Evolutionary conservation across 2,888 invertebrate species (phyloP).

Genomic region (Drosophila paranaensis): DNA sequence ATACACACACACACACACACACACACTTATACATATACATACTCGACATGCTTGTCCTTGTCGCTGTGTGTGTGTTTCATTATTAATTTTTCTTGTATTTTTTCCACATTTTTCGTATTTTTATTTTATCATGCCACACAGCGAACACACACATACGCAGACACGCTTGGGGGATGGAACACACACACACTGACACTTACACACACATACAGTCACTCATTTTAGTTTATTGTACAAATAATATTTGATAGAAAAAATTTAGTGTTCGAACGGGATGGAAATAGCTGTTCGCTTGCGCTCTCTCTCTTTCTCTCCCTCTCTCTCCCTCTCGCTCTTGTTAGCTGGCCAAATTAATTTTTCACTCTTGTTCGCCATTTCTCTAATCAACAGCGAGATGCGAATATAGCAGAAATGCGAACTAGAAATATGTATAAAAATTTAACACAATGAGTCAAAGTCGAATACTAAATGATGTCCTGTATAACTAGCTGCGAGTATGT

Average conservation of each 20-base stretch:
- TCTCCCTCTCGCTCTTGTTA: slow-evolving; percentile 25
- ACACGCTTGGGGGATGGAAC: slow-evolving; percentile 62
- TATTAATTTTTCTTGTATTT: slow-evolving; percentile 79
- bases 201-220: slow-evolving; percentile 47
- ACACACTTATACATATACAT: slow-evolving; percentile 16
- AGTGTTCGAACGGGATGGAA: slow-evolving; percentile 66
- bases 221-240: slow-evolving; percentile 71
- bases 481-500: slow-evolving; percentile 13
- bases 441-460: slow-evolving; percentile 42
- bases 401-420: slow-evolving; percentile 55
- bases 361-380: slow-evolving; percentile 60
- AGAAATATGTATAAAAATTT: slow-evolving; percentile 57
- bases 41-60: slow-evolving; percentile 66
- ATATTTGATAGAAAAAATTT: slow-evolving; percentile 75
- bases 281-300: slow-evolving; percentile 62
- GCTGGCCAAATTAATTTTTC: slow-evolving; percentile 67
- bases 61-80: slow-evolving; percentile 73
- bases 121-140: slow-evolving; percentile 73
- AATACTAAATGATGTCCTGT: slow-evolving; percentile 49
- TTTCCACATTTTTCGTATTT: slow-evolving; percentile 79
- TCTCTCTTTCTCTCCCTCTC: slow-evolving; percentile 1
- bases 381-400: slow-evolving; percentile 49
- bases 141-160: slow-evolving; percentile 32
- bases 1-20: background rate
- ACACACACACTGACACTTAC: slow-evolving; percentile 12